Base-by-base conservation (phyloP, 2,113 vertebrate genomes). In the Clinocottus analis region DNA sequence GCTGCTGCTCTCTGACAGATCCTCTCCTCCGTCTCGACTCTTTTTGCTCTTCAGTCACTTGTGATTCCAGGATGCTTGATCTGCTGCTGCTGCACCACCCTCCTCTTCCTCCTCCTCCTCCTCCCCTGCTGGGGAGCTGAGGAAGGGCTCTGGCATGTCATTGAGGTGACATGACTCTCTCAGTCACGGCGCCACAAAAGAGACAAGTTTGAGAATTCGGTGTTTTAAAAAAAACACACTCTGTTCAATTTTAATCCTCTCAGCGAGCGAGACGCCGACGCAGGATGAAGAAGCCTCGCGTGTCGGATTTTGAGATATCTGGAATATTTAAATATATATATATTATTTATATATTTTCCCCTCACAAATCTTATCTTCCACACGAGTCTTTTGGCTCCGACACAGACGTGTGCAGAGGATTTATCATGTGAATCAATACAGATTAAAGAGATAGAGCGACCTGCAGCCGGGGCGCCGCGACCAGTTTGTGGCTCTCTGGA, bases 371-470 rank as follows among this genome's bases (percentile, higher is more conserved):
- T 13, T 6, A 31, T 75, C 74, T 39, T 53, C 72, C 43, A 58
- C 27, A 0, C 5, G 33, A 5, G 33, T 33, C 33, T 33, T 33
- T 33, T 33, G 33, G 19, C 69, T 80, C 51, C 7, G 61, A 75
- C 67, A 85, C 59, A 49, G 74, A 80, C 72, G 68, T 4, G 19
- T 19, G 59, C 63, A n/a, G 56, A 58, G 1, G 72, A 77, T 62
- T 62, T 31, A 78, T 85, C 73, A 37, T 85, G 79, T 75, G 75
- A 86, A 92, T 88, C 86, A 77, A 79, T 70, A 71, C 70, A 53
- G 83, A 87, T 85, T 82, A 75, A 69, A 88, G 72, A 87, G 65
- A n/a, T n/a, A n/a, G n/a, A 76, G 77, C 67, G 66, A 69, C 60
- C 66, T 62, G 47, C 47, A 47, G 17, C 17, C 33, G 5, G 33